Base-by-base conservation (phyloP, 92 coral and sea anemone species). In the Zoanthus solanderi region DNA sequence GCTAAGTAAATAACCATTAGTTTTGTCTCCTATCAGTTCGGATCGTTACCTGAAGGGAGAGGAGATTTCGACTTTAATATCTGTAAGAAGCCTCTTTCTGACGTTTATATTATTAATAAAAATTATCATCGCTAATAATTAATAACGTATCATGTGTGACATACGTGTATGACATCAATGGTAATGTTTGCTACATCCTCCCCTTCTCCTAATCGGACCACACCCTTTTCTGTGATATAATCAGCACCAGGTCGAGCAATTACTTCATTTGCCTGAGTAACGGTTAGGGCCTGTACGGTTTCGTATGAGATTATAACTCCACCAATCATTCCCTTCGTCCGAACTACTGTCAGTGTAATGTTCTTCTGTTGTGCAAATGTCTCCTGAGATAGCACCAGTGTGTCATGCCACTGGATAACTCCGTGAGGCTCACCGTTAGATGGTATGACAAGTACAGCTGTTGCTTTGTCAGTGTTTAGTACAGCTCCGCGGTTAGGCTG, bases 351-450 rank as follows among this genome's bases (percentile, higher is more conserved):
- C 69, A 97, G 61, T 46, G 92, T 78, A 17, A 95, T 61, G 32
- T 96, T 92, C 46, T 87, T 91, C 84, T 91, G 95, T 53, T 78
- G 93, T 17, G 93, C 86, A 17, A 84, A 85, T 17, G 83, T 83
- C 79, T 94, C 95, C 79, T 97, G 99, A 11, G 99, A 94, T 6
- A 97, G 89, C 44, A 89, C 84, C 11, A 93, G 85, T 14, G 95
- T 83, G 37, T 84, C 75, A 18, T 67, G 83, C 99, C 99, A 97
- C 45, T 91, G 85, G 88, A 97, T 81, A 16, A 97, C 89, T 13
- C 99, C 99, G 78, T 97, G 92, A 9, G 98, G 99, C 9, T 97
- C 99, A 45, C 95, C 99, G 87, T 97, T 97, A 10, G 95, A 95
- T 79, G 95, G 98, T 80, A 96, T 92, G 66, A 91, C 30, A 29